Evolutionary conservation across 1,140 invertebrate genomes (phyloP).

Genomic region (Aphaenogaster ashmeadi): DNA sequence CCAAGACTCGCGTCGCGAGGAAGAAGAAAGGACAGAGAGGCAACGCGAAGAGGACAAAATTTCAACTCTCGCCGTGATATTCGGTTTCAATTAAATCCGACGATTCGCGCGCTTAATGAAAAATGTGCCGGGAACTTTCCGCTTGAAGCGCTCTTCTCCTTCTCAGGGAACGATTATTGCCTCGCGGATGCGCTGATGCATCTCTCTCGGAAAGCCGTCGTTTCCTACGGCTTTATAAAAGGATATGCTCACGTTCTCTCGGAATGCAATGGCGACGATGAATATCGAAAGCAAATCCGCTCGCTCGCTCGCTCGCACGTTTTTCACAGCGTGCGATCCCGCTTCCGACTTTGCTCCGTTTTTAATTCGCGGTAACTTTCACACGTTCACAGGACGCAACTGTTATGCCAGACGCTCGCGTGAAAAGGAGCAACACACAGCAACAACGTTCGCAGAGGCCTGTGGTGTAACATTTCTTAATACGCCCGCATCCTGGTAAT

Average conservation of each 20-base stretch:
- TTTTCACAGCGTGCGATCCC: neutral
- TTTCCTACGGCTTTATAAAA: constrained; percentile 43
- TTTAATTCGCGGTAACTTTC: constrained; percentile 61
- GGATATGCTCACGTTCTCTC: constrained; percentile 3
- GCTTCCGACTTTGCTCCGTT: constrained; percentile 33
- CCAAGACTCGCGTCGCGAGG: neutral
- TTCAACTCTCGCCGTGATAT: constrained; percentile 43
- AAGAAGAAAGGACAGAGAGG: neutral
- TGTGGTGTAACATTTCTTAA: constrained; percentile 4
- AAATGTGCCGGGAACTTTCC: constrained; percentile 62
- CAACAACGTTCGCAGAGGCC: constrained; percentile 2
- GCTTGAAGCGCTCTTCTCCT: constrained; percentile 39
- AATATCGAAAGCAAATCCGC: constrained; percentile 44
- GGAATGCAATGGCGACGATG: neutral
- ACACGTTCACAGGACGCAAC: constrained; percentile 30
- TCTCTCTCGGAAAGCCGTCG: constrained; percentile 43
- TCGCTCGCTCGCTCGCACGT: neutral
- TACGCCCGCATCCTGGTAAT: constrained; percentile 7
- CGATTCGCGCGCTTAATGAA: constrained; percentile 59
- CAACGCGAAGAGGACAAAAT: constrained; percentile 15
- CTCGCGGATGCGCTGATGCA: constrained; percentile 26
- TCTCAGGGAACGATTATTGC: constrained; percentile 50
- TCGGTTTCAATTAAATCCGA: constrained; percentile 63
- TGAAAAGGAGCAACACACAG: constrained; percentile 17
- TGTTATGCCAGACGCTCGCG: constrained; percentile 24